Percentiles rank a stretch among this genome's conserved stretches.
Evolutionary conservation across 2,797 vertebrate genomes (phyloP).

Genomic region (Rhyacichthys aspro): DNA sequence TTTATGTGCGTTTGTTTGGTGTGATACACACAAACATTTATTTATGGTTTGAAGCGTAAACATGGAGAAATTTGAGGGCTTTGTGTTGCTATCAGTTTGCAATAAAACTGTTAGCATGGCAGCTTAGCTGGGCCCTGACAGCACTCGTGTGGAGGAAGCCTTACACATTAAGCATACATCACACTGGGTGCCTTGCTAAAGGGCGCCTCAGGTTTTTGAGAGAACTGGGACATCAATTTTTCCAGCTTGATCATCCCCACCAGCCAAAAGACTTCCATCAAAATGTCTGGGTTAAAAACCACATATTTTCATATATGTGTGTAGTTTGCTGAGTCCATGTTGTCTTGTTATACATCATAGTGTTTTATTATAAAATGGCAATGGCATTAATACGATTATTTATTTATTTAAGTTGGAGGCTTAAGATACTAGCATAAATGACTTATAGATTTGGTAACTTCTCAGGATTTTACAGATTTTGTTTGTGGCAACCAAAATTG

Average conservation of each 20-base stretch:
- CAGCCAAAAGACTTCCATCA: background rate
- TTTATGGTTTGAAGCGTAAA: slow-evolving; percentile 4
- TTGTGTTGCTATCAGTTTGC: slow-evolving; percentile 35
- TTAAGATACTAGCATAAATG: too few relatives aligned
- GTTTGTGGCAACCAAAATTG: background rate
- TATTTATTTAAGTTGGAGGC: too few relatives aligned
- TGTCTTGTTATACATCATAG: background rate
- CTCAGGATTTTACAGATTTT: background rate
- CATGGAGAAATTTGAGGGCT: slow-evolving; percentile 57
- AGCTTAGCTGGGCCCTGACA: slow-evolving; percentile 1
- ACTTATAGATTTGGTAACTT: background rate
- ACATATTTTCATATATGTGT: background rate
- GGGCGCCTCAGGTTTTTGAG: background rate
- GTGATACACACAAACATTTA: background rate
- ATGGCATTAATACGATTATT: too few relatives aligned
- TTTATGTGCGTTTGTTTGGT: slow-evolving; percentile 24
- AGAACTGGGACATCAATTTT: background rate
- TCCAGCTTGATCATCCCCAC: background rate
- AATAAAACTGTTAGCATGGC: slow-evolving; percentile 10
- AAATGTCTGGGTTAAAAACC: background rate
- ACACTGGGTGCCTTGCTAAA: slow-evolving; percentile 12
- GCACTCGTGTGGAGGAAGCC: background rate
- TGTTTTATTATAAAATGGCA: background rate
- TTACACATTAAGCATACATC: background rate
- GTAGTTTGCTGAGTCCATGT: background rate